Conservation (phyloP, 2,797 vertebrate genomes). For the Melanotaenia maccullochi region DNA sequence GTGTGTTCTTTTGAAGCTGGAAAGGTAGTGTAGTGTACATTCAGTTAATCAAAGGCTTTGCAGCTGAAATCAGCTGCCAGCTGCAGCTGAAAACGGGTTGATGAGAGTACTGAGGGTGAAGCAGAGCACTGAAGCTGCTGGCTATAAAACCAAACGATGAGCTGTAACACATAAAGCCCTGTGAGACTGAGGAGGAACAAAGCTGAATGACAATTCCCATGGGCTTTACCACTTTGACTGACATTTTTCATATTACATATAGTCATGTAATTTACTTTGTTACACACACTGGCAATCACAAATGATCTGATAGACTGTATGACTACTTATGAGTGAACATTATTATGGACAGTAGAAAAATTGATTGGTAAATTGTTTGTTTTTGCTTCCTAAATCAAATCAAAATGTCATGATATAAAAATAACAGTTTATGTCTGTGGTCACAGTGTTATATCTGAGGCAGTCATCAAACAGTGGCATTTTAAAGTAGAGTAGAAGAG, state of each 20-base stretch:
- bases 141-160: constrained; percentile 14
- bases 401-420: neutral
- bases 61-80: constrained; percentile 16
- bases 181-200: constrained; percentile 1
- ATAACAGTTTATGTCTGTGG: neutral
- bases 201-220: neutral
- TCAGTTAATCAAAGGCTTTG: constrained; percentile 28
- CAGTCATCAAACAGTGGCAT: neutral
- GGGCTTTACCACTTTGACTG: neutral
- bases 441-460: neutral
- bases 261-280: neutral
- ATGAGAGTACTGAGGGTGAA: constrained; percentile 21
- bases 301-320: neutral
- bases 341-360: neutral
- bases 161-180: neutral
- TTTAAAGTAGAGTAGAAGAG: neutral
- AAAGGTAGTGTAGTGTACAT: neutral
- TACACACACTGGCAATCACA: neutral
- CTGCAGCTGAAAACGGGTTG: constrained; percentile 18
- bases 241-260: neutral
- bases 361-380: neutral
- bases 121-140: constrained; percentile 15
- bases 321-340: neutral
- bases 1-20: constrained; percentile 4
- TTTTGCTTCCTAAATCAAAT: neutral